These are phyloP conservation scores for Rotaria magnacalcarata DNA, from an alignment of 2,888 invertebrate species.

Conservation along the genomic window DNA sequence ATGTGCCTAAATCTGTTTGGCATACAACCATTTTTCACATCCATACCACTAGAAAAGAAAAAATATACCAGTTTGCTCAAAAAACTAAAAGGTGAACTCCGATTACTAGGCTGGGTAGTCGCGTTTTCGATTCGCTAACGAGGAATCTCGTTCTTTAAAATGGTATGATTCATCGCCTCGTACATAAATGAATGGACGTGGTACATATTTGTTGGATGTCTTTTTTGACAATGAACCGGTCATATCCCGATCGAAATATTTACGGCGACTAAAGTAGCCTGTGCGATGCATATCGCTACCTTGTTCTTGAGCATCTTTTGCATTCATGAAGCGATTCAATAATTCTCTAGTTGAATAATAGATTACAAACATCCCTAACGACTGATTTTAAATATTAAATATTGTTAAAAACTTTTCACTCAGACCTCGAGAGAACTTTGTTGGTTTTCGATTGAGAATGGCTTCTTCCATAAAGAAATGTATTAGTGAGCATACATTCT, in stretches of 20 bases:
- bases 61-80: too few species aligned
- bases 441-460: background rate
- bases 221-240: background rate
- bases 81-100: background rate
- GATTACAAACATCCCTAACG: conserved; percentile 6
- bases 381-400: too few species aligned
- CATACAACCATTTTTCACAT: background rate
- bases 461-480: conserved; percentile 34
- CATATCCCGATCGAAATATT: background rate
- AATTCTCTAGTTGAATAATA: conserved; percentile 15
- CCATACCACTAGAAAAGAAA: background rate
- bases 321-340: background rate
- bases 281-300: background rate
- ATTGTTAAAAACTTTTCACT: too few species aligned
- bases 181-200: background rate
- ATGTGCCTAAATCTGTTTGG: background rate
- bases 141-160: background rate
- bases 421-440: background rate
- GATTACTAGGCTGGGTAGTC: background rate
- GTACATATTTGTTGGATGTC: background rate
- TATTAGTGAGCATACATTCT: background rate
- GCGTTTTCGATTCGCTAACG: background rate
- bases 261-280: background rate
- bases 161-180: conserved; percentile 17
- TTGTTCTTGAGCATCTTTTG: background rate